A percentile compares a stretch with the other conserved stretches of the same genome.
Conservation (phyloP, 2,888 invertebrate species). For the Pantelozetes paolii region DNA sequence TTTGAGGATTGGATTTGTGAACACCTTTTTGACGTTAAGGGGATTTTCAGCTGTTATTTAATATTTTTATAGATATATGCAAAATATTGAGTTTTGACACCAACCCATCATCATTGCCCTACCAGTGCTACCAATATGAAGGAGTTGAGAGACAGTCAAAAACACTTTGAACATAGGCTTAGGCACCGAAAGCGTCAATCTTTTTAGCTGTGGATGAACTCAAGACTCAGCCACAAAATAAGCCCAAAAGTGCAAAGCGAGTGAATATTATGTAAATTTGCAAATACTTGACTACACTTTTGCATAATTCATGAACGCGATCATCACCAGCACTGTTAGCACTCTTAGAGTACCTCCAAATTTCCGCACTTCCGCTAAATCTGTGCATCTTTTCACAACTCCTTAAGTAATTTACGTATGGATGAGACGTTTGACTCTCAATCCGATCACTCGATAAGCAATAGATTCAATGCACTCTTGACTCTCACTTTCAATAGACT, state of each 20-base stretch:
- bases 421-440: neutral
- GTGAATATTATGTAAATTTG: constrained; percentile 18
- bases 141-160: constrained; percentile 15
- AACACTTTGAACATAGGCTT: constrained; percentile 24
- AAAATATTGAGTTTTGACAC: constrained; percentile 13
- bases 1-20: constrained; percentile 14
- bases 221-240: constrained; percentile 1
- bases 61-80: constrained; percentile 27
- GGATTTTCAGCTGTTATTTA: constrained; percentile 35
- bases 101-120: constrained; percentile 24
- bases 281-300: neutral
- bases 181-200: neutral
- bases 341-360: constrained; percentile 16
- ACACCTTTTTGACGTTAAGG: constrained; percentile 25
- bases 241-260: neutral
- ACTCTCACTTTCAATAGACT: neutral
- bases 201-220: neutral
- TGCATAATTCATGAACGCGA: constrained; percentile 25
- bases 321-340: neutral
- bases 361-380: constrained; percentile 34
- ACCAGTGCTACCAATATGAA: constrained; percentile 26
- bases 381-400: neutral
- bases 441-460: neutral
- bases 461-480: neutral
- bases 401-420: constrained; percentile 35